phyloP scores from a whole-genome alignment of 2,113 vertebrate genomes.

The Psittacus erithacus region DNA sequence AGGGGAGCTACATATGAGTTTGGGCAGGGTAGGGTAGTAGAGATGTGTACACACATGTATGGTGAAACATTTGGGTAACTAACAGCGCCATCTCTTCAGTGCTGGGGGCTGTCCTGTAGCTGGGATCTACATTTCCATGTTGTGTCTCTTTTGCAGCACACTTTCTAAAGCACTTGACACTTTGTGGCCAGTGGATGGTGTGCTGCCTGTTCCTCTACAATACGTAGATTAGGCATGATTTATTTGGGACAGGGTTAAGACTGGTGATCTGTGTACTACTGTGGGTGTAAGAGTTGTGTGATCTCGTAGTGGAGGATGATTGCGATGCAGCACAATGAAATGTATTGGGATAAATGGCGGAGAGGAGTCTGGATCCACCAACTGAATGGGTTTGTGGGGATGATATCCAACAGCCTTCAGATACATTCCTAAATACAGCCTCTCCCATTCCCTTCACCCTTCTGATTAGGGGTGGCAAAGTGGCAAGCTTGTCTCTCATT shows the following conservation, averaged over 20 bases:
- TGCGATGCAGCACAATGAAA: not conserved
- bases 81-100: not conserved
- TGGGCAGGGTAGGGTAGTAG: not conserved
- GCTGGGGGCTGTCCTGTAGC: not conserved
- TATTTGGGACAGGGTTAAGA: not conserved
- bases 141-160: not conserved
- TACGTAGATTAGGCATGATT: not conserved
- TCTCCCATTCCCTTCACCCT: not conserved
- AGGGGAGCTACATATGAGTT: not conserved
- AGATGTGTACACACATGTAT: accelerated
- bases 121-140: not conserved
- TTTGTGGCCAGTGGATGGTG: not conserved
- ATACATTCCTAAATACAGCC: not conserved
- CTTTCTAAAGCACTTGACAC: not conserved
- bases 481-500: not conserved
- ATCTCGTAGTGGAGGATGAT: not conserved
- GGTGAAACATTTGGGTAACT: not conserved
- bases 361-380: not conserved
- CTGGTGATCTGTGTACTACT: not conserved
- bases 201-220: not conserved
- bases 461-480: not conserved
- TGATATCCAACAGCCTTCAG: not conserved
- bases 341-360: not conserved
- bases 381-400: not conserved
- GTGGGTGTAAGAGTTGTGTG: not conserved